Conservation (phyloP, 2,797 vertebrate species). For the Oceanodroma leucorhoa region DNA sequence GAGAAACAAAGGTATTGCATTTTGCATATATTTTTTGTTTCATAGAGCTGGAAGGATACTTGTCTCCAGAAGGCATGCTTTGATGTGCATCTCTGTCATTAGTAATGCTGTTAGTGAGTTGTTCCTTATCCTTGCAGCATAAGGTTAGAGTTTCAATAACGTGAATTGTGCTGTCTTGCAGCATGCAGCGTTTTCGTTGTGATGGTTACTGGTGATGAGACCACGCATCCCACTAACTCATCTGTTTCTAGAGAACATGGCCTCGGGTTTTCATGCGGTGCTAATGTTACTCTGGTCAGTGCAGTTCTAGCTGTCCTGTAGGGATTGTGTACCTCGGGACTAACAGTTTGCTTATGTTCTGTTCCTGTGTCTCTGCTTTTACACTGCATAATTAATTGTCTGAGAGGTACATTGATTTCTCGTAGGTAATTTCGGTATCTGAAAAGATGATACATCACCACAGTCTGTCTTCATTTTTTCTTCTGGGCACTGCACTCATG, state of each 20-base stretch:
- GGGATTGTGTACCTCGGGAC: background rate
- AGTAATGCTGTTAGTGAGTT: background rate
- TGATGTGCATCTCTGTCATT: background rate
- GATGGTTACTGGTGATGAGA: background rate
- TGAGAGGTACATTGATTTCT: background rate
- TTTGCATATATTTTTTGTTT: background rate
- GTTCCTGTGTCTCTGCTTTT: background rate
- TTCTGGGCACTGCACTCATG: background rate
- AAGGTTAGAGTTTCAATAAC: background rate
- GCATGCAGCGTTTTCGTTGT: background rate
- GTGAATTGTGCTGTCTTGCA: background rate
- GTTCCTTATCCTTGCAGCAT: background rate
- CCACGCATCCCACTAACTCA: background rate
- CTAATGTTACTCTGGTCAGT: background rate
- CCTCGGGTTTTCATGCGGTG: background rate
- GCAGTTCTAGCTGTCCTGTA: background rate
- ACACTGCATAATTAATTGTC: background rate
- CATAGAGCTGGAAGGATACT: background rate
- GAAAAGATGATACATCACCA: background rate
- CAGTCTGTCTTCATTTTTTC: background rate
- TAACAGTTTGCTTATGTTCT: background rate
- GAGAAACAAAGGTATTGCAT: background rate
- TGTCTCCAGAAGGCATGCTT: background rate
- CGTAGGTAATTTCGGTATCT: background rate
- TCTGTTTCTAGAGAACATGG: background rate